A percentile compares a stretch with the other conserved stretches of the same genome.
These are phyloP conservation scores for Clamator glandarius DNA, from an alignment of 2,797 vertebrate species.

Conservation along the genomic window DNA sequence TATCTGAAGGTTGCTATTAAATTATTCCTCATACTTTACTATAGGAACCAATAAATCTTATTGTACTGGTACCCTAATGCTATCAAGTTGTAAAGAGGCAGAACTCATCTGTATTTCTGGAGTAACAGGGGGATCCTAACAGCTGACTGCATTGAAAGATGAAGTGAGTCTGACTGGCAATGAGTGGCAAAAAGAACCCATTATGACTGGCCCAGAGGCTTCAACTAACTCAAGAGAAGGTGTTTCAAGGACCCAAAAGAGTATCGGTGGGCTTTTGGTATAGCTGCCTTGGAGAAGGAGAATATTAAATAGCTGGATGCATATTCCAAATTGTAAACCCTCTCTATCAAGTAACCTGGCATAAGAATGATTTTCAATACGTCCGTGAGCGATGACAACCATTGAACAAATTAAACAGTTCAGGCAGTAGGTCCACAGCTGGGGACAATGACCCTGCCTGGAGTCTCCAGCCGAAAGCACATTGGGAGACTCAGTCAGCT, in stretches of 20 bases:
- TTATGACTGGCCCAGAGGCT: neutral
- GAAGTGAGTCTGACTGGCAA: neutral
- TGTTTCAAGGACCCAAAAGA: neutral
- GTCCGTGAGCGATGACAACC: too few species aligned
- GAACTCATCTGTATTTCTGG: neutral
- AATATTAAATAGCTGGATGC: too few species aligned
- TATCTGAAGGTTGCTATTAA: neutral
- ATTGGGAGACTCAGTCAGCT: too few species aligned
- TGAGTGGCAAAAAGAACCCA: neutral
- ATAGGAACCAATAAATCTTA: neutral
- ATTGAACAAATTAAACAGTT: too few species aligned
- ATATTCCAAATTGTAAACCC: too few species aligned
- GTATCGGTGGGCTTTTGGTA: neutral
- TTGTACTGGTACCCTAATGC: too few species aligned
- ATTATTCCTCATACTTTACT: neutral
- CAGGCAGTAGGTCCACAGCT: too few species aligned
- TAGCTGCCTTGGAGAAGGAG: too few species aligned
- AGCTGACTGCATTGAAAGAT: neutral
- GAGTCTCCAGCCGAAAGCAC: too few species aligned
- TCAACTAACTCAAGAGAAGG: neutral
- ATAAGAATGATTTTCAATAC: too few species aligned
- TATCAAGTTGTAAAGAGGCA: neutral
- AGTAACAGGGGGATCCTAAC: neutral
- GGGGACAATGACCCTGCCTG: too few species aligned
- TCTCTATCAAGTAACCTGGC: too few species aligned